These are phyloP conservation scores for Archips crataeganus DNA, from an alignment of 2,888 invertebrate genomes.

Conservation along the genomic window DNA sequence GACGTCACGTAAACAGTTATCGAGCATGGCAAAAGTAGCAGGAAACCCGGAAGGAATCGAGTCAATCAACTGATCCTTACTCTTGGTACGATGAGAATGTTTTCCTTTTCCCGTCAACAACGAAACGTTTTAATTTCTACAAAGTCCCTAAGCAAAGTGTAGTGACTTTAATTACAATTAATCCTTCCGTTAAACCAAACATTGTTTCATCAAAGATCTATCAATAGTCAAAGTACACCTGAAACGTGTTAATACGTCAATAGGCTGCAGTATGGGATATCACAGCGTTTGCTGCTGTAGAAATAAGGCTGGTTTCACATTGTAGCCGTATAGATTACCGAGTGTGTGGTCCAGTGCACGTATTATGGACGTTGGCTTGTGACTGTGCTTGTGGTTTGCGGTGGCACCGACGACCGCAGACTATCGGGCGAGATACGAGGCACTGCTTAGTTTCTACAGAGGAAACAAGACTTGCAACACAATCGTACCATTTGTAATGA, in stretches of 20 bases:
- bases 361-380: slow-evolving; percentile 37
- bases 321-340: slow-evolving; percentile 5
- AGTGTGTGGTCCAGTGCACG: slow-evolving; percentile 19
- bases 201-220: slow-evolving; percentile 16
- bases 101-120: too few relatives aligned
- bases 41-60: too few relatives aligned
- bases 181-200: slow-evolving; percentile 9
- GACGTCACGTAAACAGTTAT: too few relatives aligned
- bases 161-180: background rate
- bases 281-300: background rate
- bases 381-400: slow-evolving; percentile 67
- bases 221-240: slow-evolving; percentile 30
- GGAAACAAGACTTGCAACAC: slow-evolving; percentile 59
- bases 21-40: too few relatives aligned
- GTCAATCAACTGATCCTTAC: too few relatives aligned
- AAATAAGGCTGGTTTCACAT: slow-evolving; percentile 19
- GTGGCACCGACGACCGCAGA: slow-evolving; percentile 60
- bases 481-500: slow-evolving; percentile 9
- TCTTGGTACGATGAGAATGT: too few relatives aligned
- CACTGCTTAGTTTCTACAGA: slow-evolving; percentile 61
- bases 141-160: background rate
- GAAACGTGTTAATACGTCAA: slow-evolving; percentile 19
- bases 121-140: background rate
- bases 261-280: background rate
- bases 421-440: slow-evolving; percentile 71